phyloP scores from a whole-genome alignment of 53 echinoderm and acorn worm genomes.

The Holothuria scabra region DNA sequence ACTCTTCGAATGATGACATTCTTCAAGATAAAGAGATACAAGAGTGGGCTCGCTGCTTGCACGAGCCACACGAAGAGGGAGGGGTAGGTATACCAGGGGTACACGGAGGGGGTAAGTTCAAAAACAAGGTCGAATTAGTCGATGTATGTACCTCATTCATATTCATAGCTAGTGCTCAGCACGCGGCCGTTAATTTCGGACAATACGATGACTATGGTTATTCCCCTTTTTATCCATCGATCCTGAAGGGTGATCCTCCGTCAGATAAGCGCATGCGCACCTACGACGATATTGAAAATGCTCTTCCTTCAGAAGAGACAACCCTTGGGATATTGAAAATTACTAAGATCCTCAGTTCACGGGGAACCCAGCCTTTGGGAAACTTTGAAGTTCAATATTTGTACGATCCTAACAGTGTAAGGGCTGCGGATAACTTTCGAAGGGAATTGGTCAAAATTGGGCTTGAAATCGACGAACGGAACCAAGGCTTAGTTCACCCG shows the following conservation, averaged over 20 bases:
- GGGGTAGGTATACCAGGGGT: constrained; percentile 70
- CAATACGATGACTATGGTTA: constrained; percentile 87
- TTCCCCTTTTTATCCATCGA: constrained; percentile 77
- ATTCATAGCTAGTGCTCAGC: constrained; percentile 72
- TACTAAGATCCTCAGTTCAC: constrained; percentile 50
- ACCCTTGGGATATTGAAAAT: constrained; percentile 47
- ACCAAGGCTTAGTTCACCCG: constrained; percentile 34
- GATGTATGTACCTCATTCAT: constrained; percentile 69
- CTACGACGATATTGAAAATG: constrained; percentile 31
- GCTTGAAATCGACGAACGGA: constrained; percentile 60
- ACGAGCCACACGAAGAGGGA: constrained; percentile 28
- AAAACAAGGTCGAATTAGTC: constrained; percentile 53
- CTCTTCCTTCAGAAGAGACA: constrained; percentile 47
- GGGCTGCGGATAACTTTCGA: constrained; percentile 57
- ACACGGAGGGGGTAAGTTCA: constrained; percentile 65
- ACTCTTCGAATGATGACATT: constrained; percentile 46
- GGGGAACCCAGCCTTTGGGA: constrained; percentile 58
- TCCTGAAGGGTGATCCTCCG: constrained; percentile 62
- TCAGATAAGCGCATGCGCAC: constrained; percentile 57
- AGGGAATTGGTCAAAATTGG: constrained; percentile 42
- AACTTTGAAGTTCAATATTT: constrained; percentile 69
- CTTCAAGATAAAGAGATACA: constrained; percentile 71
- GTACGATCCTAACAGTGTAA: constrained; percentile 49
- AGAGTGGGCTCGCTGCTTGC: constrained; percentile 62
- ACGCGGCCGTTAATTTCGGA: constrained; percentile 78